Evolutionary conservation across 2,113 vertebrate genomes (phyloP), one percentile per base, ranked within the genome.

Genomic region (Notothenia rossii): DNA sequence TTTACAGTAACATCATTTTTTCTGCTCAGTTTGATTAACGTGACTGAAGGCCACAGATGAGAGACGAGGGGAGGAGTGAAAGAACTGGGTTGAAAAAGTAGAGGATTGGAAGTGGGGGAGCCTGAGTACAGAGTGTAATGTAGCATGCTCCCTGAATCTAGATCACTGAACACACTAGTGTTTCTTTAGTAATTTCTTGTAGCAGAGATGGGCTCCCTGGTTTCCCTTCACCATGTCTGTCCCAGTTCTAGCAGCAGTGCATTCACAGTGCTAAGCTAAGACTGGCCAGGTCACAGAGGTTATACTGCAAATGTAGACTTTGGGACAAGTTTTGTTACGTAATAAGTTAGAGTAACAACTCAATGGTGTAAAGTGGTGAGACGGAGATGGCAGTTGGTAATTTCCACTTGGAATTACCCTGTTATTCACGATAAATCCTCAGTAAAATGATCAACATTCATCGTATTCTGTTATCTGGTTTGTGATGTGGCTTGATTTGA

Each of bases 91-190:
- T 65, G 55, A 86, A 87, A 82, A 82, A 66, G 74, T 46, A 65
- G 58, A 76, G 25, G 82, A 82, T 40, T 65, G 72, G 82, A 79
- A 55, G 81, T 63, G 63, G 71, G 79, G 40, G 77, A 54, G 84
- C 13, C 64, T 67, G 67, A 83, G 79, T 25, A 14, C 33, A 20
- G 77, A 79, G 88, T 84, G 81, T 87, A 94, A 90, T 91, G 91
- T 90, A 89, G 83, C 90, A 67, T 92, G 85, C 62, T 59, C 5
- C 46, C 75, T 84, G 81, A 91, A 93, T 93, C 90, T 89, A 90
- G 92, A 91, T 93, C 92, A 93, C 88, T 93, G 90, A 89, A 85
- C 92, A 93, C 90, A 89, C 86, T 67, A 89, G 70, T 87, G 86
- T 78, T 85, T 81, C 88, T 85, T 85, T 69, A 59, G 61, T 86